Evolutionary conservation across 2,113 vertebrate species (phyloP), one percentile per base, ranked within the genome.

Genomic region (Sinosuthora webbiana): DNA sequence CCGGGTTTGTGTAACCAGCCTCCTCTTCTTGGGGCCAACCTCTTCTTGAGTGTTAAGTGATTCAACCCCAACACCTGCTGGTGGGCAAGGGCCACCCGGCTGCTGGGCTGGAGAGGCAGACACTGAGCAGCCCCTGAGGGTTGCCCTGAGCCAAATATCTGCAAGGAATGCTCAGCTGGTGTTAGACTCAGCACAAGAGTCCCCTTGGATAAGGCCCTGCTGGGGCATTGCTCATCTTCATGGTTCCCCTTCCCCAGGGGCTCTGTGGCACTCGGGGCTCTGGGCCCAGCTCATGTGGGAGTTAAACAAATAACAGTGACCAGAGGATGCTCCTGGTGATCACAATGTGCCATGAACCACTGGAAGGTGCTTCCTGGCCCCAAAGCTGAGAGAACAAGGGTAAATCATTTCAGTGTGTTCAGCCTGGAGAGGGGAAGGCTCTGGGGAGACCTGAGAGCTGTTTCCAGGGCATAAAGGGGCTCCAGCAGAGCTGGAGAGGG

Each of bases 391-490:
- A 28, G 30, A 18, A 33, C 4, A 19, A 75, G n/a, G 3, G 3
- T 6, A 22, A 78, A 28, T 31, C 7, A 45, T 44, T 11, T 30
- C 15, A 23, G 9, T 1, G 0, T 15, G 37, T n/a, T 45, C 60
- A 88, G 11, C 16, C 15, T 67, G 53, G 23, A 75, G 69, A 75
- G 8, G 7, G 52, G 3, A 75, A 18, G 8, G 45, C 15, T 45
- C 39, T 1, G 0, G 33, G 28, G 60, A 75, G 15, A 74, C 0
- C 15, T 52, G 0, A 82, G 28, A 75, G 23, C 7, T 3, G 0
- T 28, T 59, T 14, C 2, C 28, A 59, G 28, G 0, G 5, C 33
- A 15, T 45, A 8, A 67, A 81, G 33, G 10, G 12, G 52, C 52
- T 81, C 33, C 44, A 67, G 6, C 8, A 59, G 44, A 74, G 44